phyloP scores from a whole-genome alignment of 35 echinoderm and acorn worm genomes.

The Apostichopus japonicus region DNA sequence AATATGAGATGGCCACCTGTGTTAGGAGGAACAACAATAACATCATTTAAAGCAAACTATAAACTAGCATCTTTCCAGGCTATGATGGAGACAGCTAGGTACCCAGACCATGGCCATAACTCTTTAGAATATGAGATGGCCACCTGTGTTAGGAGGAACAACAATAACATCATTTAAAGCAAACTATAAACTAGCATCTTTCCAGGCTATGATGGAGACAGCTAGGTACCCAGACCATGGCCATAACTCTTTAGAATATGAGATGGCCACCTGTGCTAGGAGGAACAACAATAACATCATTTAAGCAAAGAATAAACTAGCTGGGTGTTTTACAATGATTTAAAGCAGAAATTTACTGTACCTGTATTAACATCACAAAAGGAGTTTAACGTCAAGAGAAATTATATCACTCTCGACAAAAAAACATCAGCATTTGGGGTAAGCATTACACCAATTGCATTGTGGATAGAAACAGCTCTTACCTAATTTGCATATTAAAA shows the following conservation, averaged over 20 bases:
- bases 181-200: slow-evolving; percentile 63
- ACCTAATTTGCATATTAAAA: no score
- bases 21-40: neutral
- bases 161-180: neutral
- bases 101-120: slow-evolving; percentile 99
- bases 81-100: slow-evolving; percentile 86
- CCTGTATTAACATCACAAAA: no score
- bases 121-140: slow-evolving; percentile 80
- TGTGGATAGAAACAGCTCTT: no score
- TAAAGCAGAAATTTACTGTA: neutral
- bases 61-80: slow-evolving; percentile 78
- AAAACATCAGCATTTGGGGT: no score
- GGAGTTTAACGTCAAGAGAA: no score
- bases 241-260: slow-evolving; percentile 84
- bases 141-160: slow-evolving; percentile 59
- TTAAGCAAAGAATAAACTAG: neutral
- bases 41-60: neutral
- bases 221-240: slow-evolving; percentile 97
- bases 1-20: slow-evolving; percentile 93
- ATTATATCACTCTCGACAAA: no score
- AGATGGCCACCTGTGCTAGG: slow-evolving; percentile 78
- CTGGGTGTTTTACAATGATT: no score
- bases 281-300: neutral
- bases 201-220: slow-evolving; percentile 82
- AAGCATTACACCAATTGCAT: no score